Evolutionary conservation across 2,888 invertebrate species (phyloP), one percentile per base, ranked within the genome.

Genomic region (Nymphalis c-album): DNA sequence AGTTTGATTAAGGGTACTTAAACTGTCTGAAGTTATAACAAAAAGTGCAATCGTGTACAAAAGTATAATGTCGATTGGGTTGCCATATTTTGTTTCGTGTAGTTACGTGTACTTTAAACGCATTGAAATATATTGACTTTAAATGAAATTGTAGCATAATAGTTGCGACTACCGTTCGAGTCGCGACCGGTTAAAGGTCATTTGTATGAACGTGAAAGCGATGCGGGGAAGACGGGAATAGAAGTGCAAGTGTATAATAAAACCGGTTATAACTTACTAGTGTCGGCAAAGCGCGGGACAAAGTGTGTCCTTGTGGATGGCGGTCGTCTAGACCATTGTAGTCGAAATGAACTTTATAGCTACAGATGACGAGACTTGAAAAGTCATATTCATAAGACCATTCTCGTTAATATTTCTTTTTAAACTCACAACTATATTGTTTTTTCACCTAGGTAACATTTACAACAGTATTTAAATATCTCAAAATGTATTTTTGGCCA

Each of bases 241-340:
- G 81, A 80, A 87, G 85, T 85, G 85, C 87, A 88, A 88, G 88
- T 87, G 85, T 81, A 81, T 68, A 60, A 73, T 77, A 80, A 40
- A 86, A 88, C 89, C 83, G 86, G 89, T 90, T 88, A 45, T 80
- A 77, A 73, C 78, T 73, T 71, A 70, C 69, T 73, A 73, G 75
- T 71, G 67, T 71, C 73, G 64, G n/a, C 31, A 31, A 68, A 65
- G 75, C 71, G 31, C 50, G 67, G 68, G 77, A 85, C 86, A 86
- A 86, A 80, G 80, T 80, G 74, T 78, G 87, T 82, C 87, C 88
- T 88, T 86, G 84, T 77, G 65, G 60, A 74, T n/a, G 73, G 75
- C 75, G 78, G 79, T 74, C 79, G 83, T 83, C 83, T 83, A 82
- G 79, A 81, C 81, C 85, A 84, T 84, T 86, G 83, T 86, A 79